Evolutionary conservation across 2,113 vertebrate species (phyloP).

Genomic region (Megaleporinus macrocephalus): DNA sequence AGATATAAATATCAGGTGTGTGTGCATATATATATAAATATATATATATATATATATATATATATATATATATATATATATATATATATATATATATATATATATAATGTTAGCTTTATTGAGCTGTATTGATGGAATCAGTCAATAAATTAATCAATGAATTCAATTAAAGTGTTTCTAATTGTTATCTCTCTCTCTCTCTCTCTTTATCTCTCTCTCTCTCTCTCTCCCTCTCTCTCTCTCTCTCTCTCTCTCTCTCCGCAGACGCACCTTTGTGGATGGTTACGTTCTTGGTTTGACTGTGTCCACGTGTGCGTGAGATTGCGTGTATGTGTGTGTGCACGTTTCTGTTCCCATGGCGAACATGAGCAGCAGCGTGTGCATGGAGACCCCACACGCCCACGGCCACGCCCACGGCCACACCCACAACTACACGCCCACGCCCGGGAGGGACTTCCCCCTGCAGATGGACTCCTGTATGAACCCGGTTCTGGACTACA

Average conservation of each 20-base stretch:
- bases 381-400: conserved; percentile 81
- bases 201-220: not conserved
- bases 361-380: conserved; percentile 90
- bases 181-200: not conserved
- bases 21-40: too few species aligned
- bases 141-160: too few species aligned
- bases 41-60: too few species aligned
- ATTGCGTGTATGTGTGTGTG: conserved; percentile 40
- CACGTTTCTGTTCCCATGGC: conserved; percentile 75
- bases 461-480: conserved; percentile 86
- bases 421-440: conserved; percentile 50
- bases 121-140: too few species aligned
- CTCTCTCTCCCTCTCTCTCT: conserved; percentile 11
- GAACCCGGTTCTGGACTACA: conserved; percentile 90
- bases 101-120: too few species aligned
- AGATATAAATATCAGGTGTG: too few species aligned
- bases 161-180: not conserved
- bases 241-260: conserved; percentile 37
- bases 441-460: conserved; percentile 86
- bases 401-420: conserved; percentile 55
- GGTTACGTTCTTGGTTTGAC: conserved; percentile 24
- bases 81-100: too few species aligned
- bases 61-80: too few species aligned
- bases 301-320: conserved; percentile 22
- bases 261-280: conserved; percentile 22